phyloP scores from a whole-genome alignment of 2,888 invertebrate species.

The Saturnia pavonia region DNA sequence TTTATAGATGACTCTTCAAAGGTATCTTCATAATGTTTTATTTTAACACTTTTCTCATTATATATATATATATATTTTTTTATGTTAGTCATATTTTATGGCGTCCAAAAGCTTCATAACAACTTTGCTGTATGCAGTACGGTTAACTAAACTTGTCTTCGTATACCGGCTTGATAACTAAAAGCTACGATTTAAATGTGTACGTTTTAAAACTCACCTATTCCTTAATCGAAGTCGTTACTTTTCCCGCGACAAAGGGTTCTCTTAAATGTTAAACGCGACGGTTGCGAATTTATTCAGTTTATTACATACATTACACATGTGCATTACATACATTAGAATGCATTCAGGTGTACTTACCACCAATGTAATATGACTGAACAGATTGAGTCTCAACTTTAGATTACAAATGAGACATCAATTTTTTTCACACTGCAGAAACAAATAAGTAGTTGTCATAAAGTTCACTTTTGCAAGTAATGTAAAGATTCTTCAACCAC shows the following conservation, averaged over 20 bases:
- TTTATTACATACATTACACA: background rate
- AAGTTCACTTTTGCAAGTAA: too few species aligned
- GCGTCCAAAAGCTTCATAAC: background rate
- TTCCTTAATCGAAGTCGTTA: background rate
- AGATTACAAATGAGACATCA: too few species aligned
- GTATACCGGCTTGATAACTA: background rate
- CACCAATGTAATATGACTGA: too few species aligned
- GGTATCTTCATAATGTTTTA: background rate
- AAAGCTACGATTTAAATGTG: background rate
- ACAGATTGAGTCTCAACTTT: too few species aligned
- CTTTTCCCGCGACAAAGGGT: background rate
- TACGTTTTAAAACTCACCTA: background rate
- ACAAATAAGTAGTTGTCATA: too few species aligned
- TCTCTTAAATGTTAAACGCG: background rate
- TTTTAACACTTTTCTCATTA: background rate
- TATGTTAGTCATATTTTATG: background rate
- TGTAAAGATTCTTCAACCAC: too few species aligned
- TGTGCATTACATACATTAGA: background rate
- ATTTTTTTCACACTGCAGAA: too few species aligned
- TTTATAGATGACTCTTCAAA: background rate
- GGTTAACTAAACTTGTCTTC: background rate
- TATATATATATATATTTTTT: background rate
- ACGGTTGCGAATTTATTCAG: background rate
- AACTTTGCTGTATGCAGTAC: background rate
- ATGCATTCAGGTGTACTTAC: too few species aligned